Base-by-base conservation (phyloP, 1,140 invertebrate species). In the Drosophila ercepeae region DNA sequence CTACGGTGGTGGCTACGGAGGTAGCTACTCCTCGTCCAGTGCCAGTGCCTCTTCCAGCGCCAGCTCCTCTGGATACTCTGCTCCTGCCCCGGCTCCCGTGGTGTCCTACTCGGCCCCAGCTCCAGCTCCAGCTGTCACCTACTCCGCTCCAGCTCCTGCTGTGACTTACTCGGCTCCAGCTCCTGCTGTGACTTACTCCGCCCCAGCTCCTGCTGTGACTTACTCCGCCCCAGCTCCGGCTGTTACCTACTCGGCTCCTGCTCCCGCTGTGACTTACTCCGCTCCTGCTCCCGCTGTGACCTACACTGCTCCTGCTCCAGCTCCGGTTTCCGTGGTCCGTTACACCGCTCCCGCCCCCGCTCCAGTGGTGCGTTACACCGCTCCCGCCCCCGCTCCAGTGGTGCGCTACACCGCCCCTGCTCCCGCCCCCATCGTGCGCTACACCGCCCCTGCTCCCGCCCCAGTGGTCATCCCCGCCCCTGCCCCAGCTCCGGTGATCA, bases 161-260 rank as follows among this genome's bases (percentile, higher is more conserved):
- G 64, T 64, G 25, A 72, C 67, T 19, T 44, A 60, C 3, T 29
- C 70, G 3, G 11, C 46, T 19, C 53, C 68, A 0, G 29, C 9
- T 11, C 29, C 29, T 2, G 48, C 51, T 19, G 14, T 75, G 3
- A 41, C 42, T 2, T 74, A 69, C 29, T 32, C 64, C 4, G 69
- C 65, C 0, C 64, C 70, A 0, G 74, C 74, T 16, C 69, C 70
- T 3, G 63, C 49, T 45, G 68, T 65, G 9, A 34, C 57, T 2
- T 49, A 45, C n/a, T n/a, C n/a, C n/a, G 63, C 50, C 11, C 74
- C 74, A 0, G 67, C 61, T 13, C 76, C 78, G 0, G 55, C 68
- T 0, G 59, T 68, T 13, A 23, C 41, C 11, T 54, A 48, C 9
- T 39, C 16, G 25, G 25, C 25, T 27, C 25, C 64, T 16, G 49